These are phyloP conservation scores for Gambusia yucatana DNA, from an alignment of 2,797 vertebrate genomes.

Conservation along the genomic window DNA sequence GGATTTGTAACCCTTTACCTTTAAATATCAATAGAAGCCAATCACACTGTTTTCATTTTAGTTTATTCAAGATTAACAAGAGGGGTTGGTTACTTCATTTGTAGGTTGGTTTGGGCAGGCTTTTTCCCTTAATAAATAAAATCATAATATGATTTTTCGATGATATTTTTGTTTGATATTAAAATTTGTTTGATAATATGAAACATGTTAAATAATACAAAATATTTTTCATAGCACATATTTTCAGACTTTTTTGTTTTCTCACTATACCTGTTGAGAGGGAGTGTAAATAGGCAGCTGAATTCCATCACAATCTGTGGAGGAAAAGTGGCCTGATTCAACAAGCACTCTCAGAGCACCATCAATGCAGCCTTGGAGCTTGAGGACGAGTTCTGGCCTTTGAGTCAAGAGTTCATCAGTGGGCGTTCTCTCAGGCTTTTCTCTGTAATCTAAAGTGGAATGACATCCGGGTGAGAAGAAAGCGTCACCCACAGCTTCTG, in stretches of 20 bases:
- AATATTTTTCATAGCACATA: background rate
- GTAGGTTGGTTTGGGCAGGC: background rate
- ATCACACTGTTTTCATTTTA: background rate
- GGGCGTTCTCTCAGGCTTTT: conserved; percentile 33
- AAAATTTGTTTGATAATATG: background rate
- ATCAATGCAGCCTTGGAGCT: conserved; percentile 75
- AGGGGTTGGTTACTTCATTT: background rate
- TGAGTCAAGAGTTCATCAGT: conserved; percentile 68
- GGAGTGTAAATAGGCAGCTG: conserved; percentile 81
- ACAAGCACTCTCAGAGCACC: conserved; percentile 70
- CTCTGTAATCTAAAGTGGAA: conserved; percentile 14
- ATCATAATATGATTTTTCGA: background rate
- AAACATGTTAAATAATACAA: background rate
- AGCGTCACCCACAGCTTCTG: conserved; percentile 56
- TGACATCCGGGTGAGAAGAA: conserved; percentile 47
- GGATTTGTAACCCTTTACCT: background rate
- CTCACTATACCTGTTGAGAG: conserved; percentile 83
- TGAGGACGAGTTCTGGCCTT: conserved; percentile 78
- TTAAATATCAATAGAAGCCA: background rate
- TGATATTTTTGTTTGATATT: background rate
- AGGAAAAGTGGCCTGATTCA: conserved; percentile 73
- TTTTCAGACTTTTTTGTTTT: background rate
- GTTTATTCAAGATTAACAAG: background rate
- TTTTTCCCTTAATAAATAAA: background rate
- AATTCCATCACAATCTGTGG: conserved; percentile 82